Evolutionary conservation across 1,140 invertebrate species (phyloP).

Genomic region (Campoletis sonorensis): DNA sequence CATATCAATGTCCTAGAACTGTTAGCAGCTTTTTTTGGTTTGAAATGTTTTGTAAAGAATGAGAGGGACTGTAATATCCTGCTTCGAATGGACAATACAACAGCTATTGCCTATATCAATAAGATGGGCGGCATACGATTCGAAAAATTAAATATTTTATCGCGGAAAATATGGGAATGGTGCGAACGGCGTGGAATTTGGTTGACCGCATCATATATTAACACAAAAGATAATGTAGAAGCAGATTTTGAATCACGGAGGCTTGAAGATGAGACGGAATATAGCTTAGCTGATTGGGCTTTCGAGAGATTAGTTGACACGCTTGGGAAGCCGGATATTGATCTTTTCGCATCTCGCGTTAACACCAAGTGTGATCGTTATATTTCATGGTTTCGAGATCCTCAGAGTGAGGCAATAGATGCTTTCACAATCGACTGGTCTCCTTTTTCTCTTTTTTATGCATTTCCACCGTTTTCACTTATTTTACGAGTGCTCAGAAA

Average conservation of each 20-base stretch:
- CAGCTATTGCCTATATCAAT: no score
- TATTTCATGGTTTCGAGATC: neutral
- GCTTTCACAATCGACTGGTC: conserved; percentile 23
- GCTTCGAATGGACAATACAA: no score
- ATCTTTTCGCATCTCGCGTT: neutral
- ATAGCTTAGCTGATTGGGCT: neutral
- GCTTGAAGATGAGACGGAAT: neutral
- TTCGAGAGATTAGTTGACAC: neutral
- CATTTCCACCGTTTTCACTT: neutral
- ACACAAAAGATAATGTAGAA: no score
- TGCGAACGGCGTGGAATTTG: no score
- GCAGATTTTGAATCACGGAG: neutral
- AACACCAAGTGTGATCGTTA: neutral
- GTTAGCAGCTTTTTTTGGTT: no score
- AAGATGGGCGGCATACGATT: no score
- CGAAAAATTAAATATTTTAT: no score
- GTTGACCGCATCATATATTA: no score
- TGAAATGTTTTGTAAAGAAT: no score
- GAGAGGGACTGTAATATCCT: no score
- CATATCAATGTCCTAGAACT: no score
- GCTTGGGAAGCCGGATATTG: conserved; percentile 35
- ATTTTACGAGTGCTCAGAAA: neutral
- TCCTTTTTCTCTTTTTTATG: neutral
- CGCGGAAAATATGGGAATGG: no score
- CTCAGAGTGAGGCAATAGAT: conserved; percentile 8